Base-by-base conservation (phyloP, 2,113 vertebrate genomes). In the Nyctibius bracteatus region DNA sequence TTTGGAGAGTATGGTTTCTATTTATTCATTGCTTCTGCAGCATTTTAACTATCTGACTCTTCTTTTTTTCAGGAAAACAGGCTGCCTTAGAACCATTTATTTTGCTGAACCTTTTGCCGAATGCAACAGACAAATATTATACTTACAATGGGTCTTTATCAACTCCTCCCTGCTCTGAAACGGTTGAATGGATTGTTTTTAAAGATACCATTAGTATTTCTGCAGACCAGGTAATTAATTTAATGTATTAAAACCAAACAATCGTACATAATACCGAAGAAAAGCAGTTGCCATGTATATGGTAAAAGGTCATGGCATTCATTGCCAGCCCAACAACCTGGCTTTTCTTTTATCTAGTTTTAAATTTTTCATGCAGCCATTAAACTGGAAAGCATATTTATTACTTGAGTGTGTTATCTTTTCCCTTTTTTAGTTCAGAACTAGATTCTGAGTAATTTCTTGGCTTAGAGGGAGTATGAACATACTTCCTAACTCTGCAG, bases 131-230 rank as follows among this genome's bases (percentile, higher is more conserved):
- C 71, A 99, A 99, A 88, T 99, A 99, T 85, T 99, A 99, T 81
- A 98, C 98, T 86, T 99, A 99, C 77, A 99, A 99, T 62, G 99
- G 99, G 44, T 99, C 99, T 6, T 96, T 99, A 95, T 99, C 99
- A 30, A 97, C 98, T 22, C 99, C 99, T 31, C 99, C 99, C 28
- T 99, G 99, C 98, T 98, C 98, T 23, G 99, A 99, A 97, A 99
- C 98, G 0, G 99, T 99, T 18, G 98, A 99, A 97, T 99, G 99
- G 99, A 99, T 99, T 95, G 92, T 99, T 71, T 99, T 99, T 94
- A 99, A 99, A 97, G 98, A 99, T 88, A 98, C 98, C 1, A 98
- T 98, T 66, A 97, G 97, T 96, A 99, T 99, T 96, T 99, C 99
- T 81, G 99, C 99, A 88, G 95, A 96, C 51, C 99, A 99, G 99